A percentile compares a stretch with the other conserved stretches of the same genome.
Evolutionary conservation across 2,113 vertebrate genomes (phyloP).

Genomic region (Cebidichthys violaceus): DNA sequence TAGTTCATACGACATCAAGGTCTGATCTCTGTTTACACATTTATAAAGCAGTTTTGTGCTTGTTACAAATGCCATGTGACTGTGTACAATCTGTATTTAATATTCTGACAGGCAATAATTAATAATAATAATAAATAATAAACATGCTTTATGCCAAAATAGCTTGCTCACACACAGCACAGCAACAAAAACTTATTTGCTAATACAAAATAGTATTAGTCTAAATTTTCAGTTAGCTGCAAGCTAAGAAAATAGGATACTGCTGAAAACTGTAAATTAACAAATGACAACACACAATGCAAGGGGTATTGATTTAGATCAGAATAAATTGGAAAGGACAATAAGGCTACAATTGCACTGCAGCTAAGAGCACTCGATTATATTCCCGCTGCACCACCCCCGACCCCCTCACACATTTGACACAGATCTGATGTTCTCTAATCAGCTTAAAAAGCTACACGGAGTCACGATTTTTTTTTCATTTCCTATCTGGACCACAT

Average conservation of each 20-base stretch:
- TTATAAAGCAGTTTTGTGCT: neutral
- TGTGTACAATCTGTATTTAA: neutral
- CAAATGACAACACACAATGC: slow-evolving; percentile 13
- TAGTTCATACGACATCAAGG: neutral
- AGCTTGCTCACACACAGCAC: neutral
- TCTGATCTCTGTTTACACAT: neutral
- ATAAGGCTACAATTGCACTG: neutral
- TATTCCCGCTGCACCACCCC: neutral
- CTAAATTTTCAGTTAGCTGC: neutral
- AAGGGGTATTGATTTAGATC: slow-evolving; percentile 38
- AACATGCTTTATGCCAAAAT: neutral
- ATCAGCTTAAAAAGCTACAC: slow-evolving; percentile 4
- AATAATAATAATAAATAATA: no score
- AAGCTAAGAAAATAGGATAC: neutral
- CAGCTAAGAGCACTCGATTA: slow-evolving; percentile 7
- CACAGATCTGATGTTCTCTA: slow-evolving; percentile 26
- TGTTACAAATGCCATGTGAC: neutral
- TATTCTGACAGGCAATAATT: neutral
- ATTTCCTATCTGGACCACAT: neutral
- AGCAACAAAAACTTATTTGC: neutral
- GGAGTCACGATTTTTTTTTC: neutral
- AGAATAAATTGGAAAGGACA: slow-evolving; percentile 24
- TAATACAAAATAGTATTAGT: neutral
- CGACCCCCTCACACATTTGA: neutral
- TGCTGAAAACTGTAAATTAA: slow-evolving; percentile 20